phyloP scores from a whole-genome alignment of 1,140 invertebrate genomes.

The Sitophilus oryzae region DNA sequence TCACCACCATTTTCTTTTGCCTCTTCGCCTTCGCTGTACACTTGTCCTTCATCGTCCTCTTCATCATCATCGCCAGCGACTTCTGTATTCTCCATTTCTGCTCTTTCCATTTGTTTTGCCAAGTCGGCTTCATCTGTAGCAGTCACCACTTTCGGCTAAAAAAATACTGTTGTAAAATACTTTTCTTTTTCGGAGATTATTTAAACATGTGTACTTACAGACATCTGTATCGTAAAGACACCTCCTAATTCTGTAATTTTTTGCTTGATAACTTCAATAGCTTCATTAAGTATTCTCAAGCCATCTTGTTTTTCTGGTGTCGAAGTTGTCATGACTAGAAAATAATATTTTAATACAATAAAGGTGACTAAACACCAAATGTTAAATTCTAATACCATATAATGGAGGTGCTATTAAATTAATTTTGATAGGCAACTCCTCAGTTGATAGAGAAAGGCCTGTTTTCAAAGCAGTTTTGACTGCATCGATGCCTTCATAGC shows the following conservation, averaged over 20 bases:
- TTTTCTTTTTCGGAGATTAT: not conserved
- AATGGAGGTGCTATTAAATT: constrained; percentile 97
- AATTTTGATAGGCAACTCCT: constrained; percentile 95
- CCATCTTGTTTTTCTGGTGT: constrained; percentile 95
- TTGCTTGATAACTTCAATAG: constrained; percentile 81
- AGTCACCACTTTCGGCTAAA: constrained; percentile 94
- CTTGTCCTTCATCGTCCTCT: constrained; percentile 58
- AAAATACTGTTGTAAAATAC: constrained; percentile 18
- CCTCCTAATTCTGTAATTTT: constrained; percentile 82
- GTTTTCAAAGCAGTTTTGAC: constrained; percentile 90
- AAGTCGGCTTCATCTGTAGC: constrained; percentile 95
- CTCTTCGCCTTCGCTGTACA: constrained; percentile 45
- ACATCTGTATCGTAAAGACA: constrained; percentile 91
- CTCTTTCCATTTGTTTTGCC: constrained; percentile 84
- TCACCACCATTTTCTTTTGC: constrained; percentile 21
- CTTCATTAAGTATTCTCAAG: constrained; percentile 79
- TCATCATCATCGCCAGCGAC: constrained; percentile 86
- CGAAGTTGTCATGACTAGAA: constrained; percentile 92
- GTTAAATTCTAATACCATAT: constrained; percentile 60
- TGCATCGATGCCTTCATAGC: constrained; percentile 98
- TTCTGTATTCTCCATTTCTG: constrained; percentile 91
- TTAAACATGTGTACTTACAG: constrained; percentile 57
- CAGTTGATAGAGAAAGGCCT: constrained; percentile 87
- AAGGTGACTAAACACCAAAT: not conserved
- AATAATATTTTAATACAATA: constrained; percentile 18